Base-by-base conservation (phyloP, 2,888 invertebrate species). In the Halictus quadricinctus region DNA sequence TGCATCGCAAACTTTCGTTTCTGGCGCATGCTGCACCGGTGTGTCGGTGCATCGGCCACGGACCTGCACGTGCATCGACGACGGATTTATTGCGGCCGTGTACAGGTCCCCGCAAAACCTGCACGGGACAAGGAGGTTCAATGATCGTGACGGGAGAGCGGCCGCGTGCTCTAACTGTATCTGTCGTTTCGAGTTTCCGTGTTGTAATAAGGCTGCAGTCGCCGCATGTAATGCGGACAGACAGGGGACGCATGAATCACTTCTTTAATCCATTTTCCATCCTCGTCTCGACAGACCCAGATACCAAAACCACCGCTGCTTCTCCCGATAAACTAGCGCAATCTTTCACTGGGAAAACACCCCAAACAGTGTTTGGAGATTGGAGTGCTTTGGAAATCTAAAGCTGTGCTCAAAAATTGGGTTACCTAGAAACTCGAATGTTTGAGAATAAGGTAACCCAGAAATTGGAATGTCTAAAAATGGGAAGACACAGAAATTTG, bases 51-150 rank as follows among this genome's bases (percentile, higher is more conserved):
- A 76, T 83, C 81, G 76, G 15, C 25, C 18, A 72, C 76, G 73
- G 73, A 69, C 54, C 73, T 82, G 70, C 77, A 70, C 73, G 82
- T 77, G 77, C 81, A 58, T 15, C 54, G 54, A 54, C 72, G 76
- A 74, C 66, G 82, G 82, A 82, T 82, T 84, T 83, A 83, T 83
- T 72, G 83, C 76, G 74, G 36, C 54, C 73, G 54, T 54, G 82
- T 83, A 75, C 76, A 72, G 74, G 41, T 64, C 73, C 10, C 43
- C 25, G 54, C 72, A 73, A 83, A 83, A 82, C 70, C 82, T 70
- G 29, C 48, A 43, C 64, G 25, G 72, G 72, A 81, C 72, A 48
- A 46, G 48, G 29, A 48, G 54, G 50, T 72, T 79, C 64, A 79
- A 73, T 64, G 69, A 50, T 69, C 46, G 64, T 66, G 66, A 36